Percentiles rank a stretch among this genome's conserved stretches.
phyloP scores from a whole-genome alignment of 1,140 invertebrate species.

The Aphidius ervi region DNA sequence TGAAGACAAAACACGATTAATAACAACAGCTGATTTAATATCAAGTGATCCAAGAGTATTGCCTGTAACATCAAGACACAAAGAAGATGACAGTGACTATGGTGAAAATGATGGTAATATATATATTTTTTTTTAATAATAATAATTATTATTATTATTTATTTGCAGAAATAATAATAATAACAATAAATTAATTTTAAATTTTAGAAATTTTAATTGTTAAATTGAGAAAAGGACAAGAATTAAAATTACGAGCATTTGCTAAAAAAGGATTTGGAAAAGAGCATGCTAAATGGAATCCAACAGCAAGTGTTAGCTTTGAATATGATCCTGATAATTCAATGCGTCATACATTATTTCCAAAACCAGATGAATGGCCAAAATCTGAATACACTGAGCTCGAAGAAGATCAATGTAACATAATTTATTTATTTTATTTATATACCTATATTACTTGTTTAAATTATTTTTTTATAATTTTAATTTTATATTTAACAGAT shows the following conservation, averaged over 20 bases:
- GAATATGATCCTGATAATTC: constrained; percentile 99
- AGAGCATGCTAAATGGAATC: constrained; percentile 99
- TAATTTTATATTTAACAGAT: constrained; percentile 47
- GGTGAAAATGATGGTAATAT: constrained; percentile 77
- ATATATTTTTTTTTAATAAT: too few relatives aligned
- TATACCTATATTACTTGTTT: neutral
- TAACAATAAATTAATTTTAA: constrained; percentile 11
- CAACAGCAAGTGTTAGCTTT: constrained; percentile 95
- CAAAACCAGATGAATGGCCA: constrained; percentile 99
- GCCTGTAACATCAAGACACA: constrained; percentile 85
- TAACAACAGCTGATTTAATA: constrained; percentile 95
- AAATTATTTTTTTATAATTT: constrained; percentile 37
- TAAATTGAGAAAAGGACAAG: constrained; percentile 96
- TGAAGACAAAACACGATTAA: constrained; percentile 88
- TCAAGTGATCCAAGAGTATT: constrained; percentile 86
- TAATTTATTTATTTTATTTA: constrained; percentile 22
- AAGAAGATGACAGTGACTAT: constrained; percentile 90
- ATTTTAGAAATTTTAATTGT: constrained; percentile 88
- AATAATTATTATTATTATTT: constrained; percentile 3
- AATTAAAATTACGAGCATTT: constrained; percentile 92
- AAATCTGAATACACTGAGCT: constrained; percentile 96
- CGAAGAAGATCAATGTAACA: constrained; percentile 84
- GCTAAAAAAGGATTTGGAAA: constrained; percentile 97
- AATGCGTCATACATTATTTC: constrained; percentile 92
- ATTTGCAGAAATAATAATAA: neutral